Base-by-base conservation (phyloP, 2,888 invertebrate genomes). In the Bruchidius siliquastri region DNA sequence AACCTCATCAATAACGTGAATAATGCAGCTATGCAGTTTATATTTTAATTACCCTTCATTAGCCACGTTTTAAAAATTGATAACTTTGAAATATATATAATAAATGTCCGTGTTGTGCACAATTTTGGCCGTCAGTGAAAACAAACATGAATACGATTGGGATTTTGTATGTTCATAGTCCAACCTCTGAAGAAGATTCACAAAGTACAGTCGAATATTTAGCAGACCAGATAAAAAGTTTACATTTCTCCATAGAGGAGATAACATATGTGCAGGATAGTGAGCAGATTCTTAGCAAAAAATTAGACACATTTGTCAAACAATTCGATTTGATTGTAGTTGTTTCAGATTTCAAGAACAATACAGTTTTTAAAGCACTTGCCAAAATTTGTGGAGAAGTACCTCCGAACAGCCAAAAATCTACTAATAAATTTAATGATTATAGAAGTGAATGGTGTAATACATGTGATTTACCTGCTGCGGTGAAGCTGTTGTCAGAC, bases 301-400 rank as follows among this genome's bases (percentile, higher is more conserved):
- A 80, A 72, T 71, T 81, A 68, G 70, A 74, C 10, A 69, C 21
- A 13, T 70, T 78, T 21, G 73, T 75, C 20, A 83, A 81, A 74
- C 76, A 81, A 67, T 81, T 75, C 73, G 83, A 85, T 78, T 76
- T 84, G 71, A 77, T 83, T 0, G 71, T 85, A 13, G 73, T 83
- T 49, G 73, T 84, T 26, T 77, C 77, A 26, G 76, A 78, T 72
- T 49, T 78, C 3, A 73, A 76, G 21, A 74, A 76, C 70, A 75
- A 76, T 66, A 67, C 72, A 67, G 68, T 81, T 71, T 78, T 78
- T 71, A 75, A 76, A 75, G 79, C 81, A 6, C 26, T 83, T 22
- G 78, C 79, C 20, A 78, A 79, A 73, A 73, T 82, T 20, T 79
- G 78, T 68, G 75, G 76, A 70, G 79, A 81, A 72, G 77, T 79